phyloP scores from a whole-genome alignment of 2,888 invertebrate genomes.

The Dryobotodes eremita region DNA sequence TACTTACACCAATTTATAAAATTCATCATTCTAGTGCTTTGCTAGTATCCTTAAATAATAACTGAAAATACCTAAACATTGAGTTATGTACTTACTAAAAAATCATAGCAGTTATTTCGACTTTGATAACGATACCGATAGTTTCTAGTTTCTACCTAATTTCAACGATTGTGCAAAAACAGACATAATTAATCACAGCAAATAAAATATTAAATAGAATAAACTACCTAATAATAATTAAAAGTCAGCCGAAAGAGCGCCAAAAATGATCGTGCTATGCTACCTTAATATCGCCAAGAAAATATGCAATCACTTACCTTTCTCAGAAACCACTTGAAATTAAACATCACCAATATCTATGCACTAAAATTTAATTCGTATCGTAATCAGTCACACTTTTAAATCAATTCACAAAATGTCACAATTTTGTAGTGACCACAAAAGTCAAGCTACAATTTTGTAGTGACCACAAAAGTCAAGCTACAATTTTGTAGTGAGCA shows the following conservation, averaged over 20 bases:
- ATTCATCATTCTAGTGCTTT: conserved; percentile 5
- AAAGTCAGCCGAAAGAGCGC: background rate
- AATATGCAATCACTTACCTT: conserved; percentile 8
- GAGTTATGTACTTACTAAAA: background rate
- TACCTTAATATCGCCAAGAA: background rate
- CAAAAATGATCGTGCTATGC: background rate
- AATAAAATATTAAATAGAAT: background rate
- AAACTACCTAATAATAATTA: background rate
- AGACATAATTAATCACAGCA: background rate
- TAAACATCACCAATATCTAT: conserved; percentile 9
- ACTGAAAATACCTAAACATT: background rate
- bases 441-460: background rate
- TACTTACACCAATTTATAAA: background rate
- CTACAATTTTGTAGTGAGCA: background rate
- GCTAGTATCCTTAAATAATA: background rate
- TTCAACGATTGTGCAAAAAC: background rate
- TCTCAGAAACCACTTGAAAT: conserved; percentile 29
- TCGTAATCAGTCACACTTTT: background rate
- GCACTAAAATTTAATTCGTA: background rate
- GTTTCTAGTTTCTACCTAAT: background rate
- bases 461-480: background rate
- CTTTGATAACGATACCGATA: background rate
- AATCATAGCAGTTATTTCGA: no score
- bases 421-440: background rate
- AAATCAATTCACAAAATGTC: background rate